These are phyloP conservation scores for Limulus polyphemus DNA, from an alignment of 2,888 invertebrate genomes.

Conservation along the genomic window DNA sequence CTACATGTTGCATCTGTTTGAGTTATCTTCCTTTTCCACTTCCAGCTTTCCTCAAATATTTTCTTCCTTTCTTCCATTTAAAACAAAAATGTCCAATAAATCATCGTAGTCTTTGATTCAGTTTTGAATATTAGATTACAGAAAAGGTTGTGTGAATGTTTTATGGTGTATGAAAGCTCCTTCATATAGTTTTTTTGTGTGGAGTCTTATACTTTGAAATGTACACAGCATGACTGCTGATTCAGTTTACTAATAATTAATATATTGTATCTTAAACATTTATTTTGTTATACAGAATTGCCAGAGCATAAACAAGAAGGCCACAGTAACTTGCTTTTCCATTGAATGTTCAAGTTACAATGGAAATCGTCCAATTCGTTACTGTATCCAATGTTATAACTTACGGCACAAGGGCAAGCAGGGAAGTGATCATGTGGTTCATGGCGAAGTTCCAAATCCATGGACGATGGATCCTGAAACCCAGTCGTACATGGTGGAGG, in stretches of 20 bases:
- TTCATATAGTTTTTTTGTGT: no score
- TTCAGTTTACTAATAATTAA: neutral
- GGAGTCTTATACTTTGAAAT: no score
- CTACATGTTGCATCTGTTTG: no score
- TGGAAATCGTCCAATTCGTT: conserved; percentile 88
- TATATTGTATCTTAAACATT: neutral
- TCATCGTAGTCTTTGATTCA: no score
- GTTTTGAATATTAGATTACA: no score
- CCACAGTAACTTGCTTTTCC: conserved; percentile 90
- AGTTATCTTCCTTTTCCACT: no score
- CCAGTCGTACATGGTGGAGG: conserved; percentile 85
- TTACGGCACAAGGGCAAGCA: conserved; percentile 59
- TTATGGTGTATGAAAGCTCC: no score
- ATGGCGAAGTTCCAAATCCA: conserved; percentile 69
- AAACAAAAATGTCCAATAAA: no score
- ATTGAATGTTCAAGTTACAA: conserved; percentile 94
- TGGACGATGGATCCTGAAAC: conserved; percentile 83
- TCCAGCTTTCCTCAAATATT: no score
- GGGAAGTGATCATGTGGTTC: conserved; percentile 80
- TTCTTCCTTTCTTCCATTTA: no score
- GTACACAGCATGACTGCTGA: neutral
- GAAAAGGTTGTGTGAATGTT: no score
- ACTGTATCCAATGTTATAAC: conserved; percentile 78
- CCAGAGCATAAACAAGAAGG: conserved; percentile 75
- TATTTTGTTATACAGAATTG: conserved; percentile 57